Conservation (phyloP, 2,888 invertebrate species). For the Himalopsyche japonica region DNA sequence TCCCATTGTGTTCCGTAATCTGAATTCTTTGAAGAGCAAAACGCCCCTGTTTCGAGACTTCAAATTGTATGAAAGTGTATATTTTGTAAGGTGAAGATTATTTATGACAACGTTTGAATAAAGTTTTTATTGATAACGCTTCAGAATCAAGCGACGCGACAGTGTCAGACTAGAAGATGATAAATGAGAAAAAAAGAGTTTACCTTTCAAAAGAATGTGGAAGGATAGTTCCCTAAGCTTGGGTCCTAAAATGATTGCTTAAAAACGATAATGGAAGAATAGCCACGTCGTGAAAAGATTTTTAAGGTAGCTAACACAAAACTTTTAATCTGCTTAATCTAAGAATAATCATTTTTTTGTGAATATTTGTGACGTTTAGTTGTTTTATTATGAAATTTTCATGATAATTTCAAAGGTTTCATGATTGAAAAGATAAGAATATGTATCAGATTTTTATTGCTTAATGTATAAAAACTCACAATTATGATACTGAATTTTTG, state of each 20-base stretch:
- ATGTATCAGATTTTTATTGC: no score
- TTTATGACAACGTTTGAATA: constrained; percentile 34
- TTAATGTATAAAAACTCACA: no score
- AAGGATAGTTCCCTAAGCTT: background rate
- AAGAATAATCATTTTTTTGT: no score
- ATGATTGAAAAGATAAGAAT: no score
- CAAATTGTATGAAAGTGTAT: constrained; percentile 5
- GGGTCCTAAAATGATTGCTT: background rate
- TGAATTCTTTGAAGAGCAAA: background rate
- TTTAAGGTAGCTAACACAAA: no score
- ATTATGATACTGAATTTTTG: no score
- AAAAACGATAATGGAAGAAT: background rate
- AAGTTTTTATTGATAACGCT: constrained; percentile 33
- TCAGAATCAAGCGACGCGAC: constrained; percentile 16
- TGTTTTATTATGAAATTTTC: no score
- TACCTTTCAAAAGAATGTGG: constrained; percentile 5
- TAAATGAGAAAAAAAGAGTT: constrained; percentile 28
- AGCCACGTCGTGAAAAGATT: background rate
- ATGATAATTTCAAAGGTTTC: no score
- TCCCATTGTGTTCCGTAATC: background rate
- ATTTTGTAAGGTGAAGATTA: constrained; percentile 23
- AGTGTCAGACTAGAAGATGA: constrained; percentile 23
- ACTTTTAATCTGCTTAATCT: no score
- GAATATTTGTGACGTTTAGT: no score
- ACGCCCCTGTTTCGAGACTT: background rate